Evolutionary conservation across 2,797 vertebrate genomes (phyloP), one percentile per base, ranked within the genome.

Genomic region (Alectoris magna): DNA sequence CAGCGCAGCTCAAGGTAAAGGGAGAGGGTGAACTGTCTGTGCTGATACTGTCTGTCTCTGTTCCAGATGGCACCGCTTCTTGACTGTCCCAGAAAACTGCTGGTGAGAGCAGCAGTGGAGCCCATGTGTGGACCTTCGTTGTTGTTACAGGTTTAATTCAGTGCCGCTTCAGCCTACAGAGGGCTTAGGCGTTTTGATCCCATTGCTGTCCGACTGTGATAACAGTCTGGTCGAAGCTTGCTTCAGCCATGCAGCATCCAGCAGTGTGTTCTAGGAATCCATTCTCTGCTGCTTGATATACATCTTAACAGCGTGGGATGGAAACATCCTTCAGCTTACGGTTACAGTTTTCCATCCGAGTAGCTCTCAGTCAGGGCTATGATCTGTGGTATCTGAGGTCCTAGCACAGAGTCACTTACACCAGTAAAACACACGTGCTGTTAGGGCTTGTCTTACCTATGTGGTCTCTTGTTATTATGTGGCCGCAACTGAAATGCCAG

Each of bases 401-500:
- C 36, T 69, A 0, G 2, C 26, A 4, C 13, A 8, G 77, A 6
- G 41, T 59, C 31, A 36, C 6, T 31, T 59, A 14, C 4, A 23
- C 0, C 1, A 29, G 36, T 70, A 48, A 53, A 59, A 58, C 36
- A 16, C 15, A 1, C 5, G 1, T 48, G 26, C 36, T 39, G 0
- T 10, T 27, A 23, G 26, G 14, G 64, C 59, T 87, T 73, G 15
- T 51, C 60, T 34, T 31, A 9, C 41, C 27, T 7, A 22, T 8
- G 29, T 46, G 39, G 7, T 26, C 24, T 76, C 48, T 34, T 51
- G 9, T 19, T 49, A 46, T 14, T 34, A 2, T 2, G 10, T 2
- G 24, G 34, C 2, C 44, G 24, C 75, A 73, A 34, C 43, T 2
- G 7, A 43, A 10, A 19, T 70, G 39, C 73, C 43, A 58, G 27